Base-by-base conservation (phyloP, 2,797 vertebrate genomes). In the Macropodus opercularis region DNA sequence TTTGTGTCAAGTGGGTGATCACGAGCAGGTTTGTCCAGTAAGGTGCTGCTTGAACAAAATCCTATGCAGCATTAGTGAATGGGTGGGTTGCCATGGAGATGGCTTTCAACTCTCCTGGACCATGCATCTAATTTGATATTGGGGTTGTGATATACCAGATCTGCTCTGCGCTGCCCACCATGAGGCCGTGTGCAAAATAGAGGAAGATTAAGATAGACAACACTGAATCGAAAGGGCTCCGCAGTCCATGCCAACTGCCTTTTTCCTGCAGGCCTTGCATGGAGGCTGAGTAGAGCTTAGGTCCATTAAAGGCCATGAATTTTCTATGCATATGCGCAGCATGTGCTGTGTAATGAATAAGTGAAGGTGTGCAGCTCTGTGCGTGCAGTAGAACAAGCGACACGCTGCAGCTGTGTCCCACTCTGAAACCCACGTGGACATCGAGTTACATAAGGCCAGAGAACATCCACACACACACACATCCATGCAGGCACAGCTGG, bases 231-330 rank as follows among this genome's bases (percentile, higher is more conserved):
- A 39, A 41, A 41, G 35, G 17, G 19, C 46, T 34, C 14, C 24
- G 41, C 40, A 68, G 57, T 55, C 40, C 10, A 38, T 52, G 67
- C 65, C 71, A 72, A 11, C 22, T 5, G 52, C 23, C 50, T 40
- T 38, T 60, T 57, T 41, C 58, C 31, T 42, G 42, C 72, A 51
- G 59, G 56, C 62, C 47, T 23, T 13, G 47, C 47, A 58, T 14
- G 1, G 12, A 29, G 21, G 43, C 70, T 47, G 40, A 57, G 64
- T 14, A 19, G 57, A 63, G 51, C 39, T 14, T 2, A 7, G 32
- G 75, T 72, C 68, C 79, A 83, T 85, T 80, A 77, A 71, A 83
- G 59, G 44, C 24, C 66, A 83, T 82, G 47, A 63, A 83, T 82
- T 60, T 79, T 79, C 40, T 4, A 82, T 78, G 69, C 8, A 26